Conservation (phyloP, 1,140 invertebrate genomes). For the Eriosoma lanigerum region DNA sequence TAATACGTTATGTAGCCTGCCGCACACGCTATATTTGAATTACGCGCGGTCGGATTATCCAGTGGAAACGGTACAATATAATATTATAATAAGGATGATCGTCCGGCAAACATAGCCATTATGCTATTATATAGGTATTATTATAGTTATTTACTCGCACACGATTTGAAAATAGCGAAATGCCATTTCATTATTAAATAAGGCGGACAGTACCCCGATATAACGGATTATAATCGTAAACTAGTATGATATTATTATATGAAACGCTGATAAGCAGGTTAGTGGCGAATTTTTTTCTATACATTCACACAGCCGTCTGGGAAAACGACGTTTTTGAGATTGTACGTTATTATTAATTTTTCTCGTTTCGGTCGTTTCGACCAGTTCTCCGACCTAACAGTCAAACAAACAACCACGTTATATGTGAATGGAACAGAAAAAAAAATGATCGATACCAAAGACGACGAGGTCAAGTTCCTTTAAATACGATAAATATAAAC, state of each 20-base stretch:
- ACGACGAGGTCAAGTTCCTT: too few species aligned
- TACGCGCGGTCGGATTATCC: not conserved
- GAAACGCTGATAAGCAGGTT: not conserved
- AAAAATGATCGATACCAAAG: not conserved
- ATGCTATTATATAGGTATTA: too few species aligned
- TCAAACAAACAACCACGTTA: not conserved
- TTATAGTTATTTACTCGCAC: too few species aligned
- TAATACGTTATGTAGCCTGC: not conserved
- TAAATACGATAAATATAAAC: too few species aligned
- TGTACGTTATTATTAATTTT: not conserved
- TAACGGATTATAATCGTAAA: constrained; percentile 33
- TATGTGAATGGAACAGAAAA: not conserved
- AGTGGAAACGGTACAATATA: too few species aligned
- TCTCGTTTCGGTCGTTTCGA: not conserved
- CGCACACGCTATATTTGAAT: not conserved
- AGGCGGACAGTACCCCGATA: too few species aligned
- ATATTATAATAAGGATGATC: too few species aligned
- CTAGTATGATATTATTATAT: not conserved
- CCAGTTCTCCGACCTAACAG: not conserved
- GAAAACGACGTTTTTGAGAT: constrained; percentile 2
- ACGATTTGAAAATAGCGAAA: not conserved
- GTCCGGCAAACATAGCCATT: not conserved
- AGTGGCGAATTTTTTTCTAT: not conserved
- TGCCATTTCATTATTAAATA: not conserved
- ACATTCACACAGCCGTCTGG: not conserved